phyloP scores from a whole-genome alignment of 2,888 invertebrate species.

The Ophraella communa region DNA sequence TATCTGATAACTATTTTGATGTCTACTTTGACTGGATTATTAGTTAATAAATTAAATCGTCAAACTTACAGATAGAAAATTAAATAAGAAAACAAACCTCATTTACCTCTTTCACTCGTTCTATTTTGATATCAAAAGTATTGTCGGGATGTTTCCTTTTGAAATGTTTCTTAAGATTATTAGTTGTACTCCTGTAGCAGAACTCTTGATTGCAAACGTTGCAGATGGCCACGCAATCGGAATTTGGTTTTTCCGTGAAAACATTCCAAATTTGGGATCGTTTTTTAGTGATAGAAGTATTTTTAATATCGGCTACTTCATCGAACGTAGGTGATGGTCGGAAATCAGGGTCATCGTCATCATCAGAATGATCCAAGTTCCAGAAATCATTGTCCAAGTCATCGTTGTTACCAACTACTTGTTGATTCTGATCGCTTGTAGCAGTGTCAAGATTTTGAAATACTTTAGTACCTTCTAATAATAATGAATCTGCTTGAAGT shows the following conservation, averaged over 20 bases:
- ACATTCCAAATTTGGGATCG: constrained; percentile 20
- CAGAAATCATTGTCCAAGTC: constrained; percentile 11
- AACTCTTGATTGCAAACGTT: constrained; percentile 24
- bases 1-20: too few species aligned
- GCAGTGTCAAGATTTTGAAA: constrained; percentile 6
- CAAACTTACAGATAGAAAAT: too few species aligned
- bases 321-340: constrained; percentile 13
- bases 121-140: constrained; percentile 7
- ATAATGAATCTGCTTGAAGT: background rate
- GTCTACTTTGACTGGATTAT: too few species aligned
- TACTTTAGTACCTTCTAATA: background rate
- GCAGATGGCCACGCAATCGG: constrained; percentile 17
- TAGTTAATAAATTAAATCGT: too few species aligned
- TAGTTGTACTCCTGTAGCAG: constrained; percentile 22
- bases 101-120: background rate
- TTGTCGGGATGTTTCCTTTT: constrained; percentile 13
- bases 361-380: background rate
- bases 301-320: constrained; percentile 10
- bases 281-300: background rate
- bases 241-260: constrained; percentile 17
- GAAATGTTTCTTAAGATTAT: constrained; percentile 24
- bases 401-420: background rate
- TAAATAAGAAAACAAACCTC: background rate
- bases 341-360: constrained; percentile 11
- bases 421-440: background rate